Evolutionary conservation across 2,888 invertebrate species (phyloP).

Genomic region (Bombyx huttoni): DNA sequence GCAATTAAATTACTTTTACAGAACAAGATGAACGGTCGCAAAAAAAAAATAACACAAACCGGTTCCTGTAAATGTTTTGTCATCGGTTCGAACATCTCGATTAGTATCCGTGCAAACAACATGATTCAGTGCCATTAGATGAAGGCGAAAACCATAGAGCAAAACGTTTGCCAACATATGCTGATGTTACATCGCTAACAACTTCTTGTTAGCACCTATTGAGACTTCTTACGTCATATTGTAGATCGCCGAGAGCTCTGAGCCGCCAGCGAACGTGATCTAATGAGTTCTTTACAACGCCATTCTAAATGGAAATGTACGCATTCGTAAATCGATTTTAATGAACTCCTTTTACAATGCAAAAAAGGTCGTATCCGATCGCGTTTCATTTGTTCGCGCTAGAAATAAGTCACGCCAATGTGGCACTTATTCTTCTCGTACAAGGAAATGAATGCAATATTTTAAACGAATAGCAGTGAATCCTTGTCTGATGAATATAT

Average conservation of each 20-base stretch:
- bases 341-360: conserved; percentile 30
- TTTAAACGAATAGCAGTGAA: not conserved
- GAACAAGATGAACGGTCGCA: conserved; percentile 11
- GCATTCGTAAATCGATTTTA: conserved; percentile 35
- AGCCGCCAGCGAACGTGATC: conserved; percentile 25
- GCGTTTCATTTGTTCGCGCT: conserved; percentile 32
- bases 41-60: conserved; percentile 10
- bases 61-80: conserved; percentile 12
- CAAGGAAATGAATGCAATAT: not conserved
- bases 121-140: conserved; percentile 33
- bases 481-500: not conserved
- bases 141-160: conserved; percentile 45
- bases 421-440: conserved; percentile 15
- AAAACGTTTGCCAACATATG: conserved; percentile 23
- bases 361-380: conserved; percentile 30
- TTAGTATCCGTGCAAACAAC: conserved; percentile 25
- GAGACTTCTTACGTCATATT: conserved; percentile 43
- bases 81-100: conserved; percentile 24
- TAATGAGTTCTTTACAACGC: conserved; percentile 44
- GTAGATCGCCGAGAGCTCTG: conserved; percentile 27
- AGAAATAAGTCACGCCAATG: conserved; percentile 35
- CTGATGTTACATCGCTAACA: conserved; percentile 26
- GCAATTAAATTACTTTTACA: conserved; percentile 1
- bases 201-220: conserved; percentile 54
- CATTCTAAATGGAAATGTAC: conserved; percentile 36